Conservation (phyloP, 2,113 vertebrate genomes). For the Anoplopoma fimbria region DNA sequence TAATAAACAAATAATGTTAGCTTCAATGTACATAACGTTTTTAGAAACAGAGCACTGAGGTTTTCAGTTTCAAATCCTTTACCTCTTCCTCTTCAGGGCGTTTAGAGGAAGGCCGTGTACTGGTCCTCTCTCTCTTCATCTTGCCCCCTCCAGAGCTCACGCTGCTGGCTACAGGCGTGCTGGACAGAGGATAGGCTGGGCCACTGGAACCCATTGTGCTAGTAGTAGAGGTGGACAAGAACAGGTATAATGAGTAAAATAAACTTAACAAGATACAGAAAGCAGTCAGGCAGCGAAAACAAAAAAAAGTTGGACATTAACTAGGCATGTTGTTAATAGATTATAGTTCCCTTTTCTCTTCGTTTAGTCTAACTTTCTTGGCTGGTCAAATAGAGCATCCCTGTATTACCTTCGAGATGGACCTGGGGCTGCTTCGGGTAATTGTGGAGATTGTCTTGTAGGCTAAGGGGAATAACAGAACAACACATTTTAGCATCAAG, state of each 20-base stretch:
- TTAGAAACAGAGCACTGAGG: neutral
- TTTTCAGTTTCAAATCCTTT: slow-evolving; percentile 7
- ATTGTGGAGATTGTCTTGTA: slow-evolving; percentile 81
- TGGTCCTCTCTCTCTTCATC: slow-evolving; percentile 90
- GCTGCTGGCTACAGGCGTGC: slow-evolving; percentile 87
- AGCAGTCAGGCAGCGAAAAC: neutral
- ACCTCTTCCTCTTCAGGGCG: slow-evolving; percentile 86
- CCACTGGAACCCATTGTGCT: slow-evolving; percentile 76
- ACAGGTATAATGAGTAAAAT: neutral
- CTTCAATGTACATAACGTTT: neutral
- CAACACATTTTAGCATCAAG: neutral
- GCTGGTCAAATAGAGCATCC: neutral
- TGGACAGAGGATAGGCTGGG: slow-evolving; percentile 84
- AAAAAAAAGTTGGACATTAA: too few relatives aligned
- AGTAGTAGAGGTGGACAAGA: neutral
- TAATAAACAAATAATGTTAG: neutral
- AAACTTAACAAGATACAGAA: neutral
- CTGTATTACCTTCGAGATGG: slow-evolving; percentile 86
- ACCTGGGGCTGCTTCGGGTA: slow-evolving; percentile 78
- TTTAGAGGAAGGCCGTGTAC: slow-evolving; percentile 82
- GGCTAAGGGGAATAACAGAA: slow-evolving; percentile 74
- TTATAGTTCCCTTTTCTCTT: neutral
- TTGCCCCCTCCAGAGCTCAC: slow-evolving; percentile 89
- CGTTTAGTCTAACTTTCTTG: neutral
- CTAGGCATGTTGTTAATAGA: neutral